A percentile compares a stretch with the other conserved stretches of the same genome.
phyloP scores from a whole-genome alignment of 2,888 invertebrate species.

The Athalia circularis region DNA sequence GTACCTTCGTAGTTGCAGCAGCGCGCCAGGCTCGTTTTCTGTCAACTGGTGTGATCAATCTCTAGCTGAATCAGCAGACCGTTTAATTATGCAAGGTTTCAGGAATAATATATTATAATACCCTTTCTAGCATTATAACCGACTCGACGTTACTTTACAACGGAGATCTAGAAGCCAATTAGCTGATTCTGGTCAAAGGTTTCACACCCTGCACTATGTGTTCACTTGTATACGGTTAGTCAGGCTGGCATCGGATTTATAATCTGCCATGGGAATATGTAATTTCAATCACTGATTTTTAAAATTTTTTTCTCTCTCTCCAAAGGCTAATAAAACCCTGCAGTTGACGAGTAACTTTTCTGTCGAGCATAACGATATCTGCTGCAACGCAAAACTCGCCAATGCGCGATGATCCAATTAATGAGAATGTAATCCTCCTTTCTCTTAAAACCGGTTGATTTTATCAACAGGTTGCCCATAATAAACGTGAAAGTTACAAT shows the following conservation, averaged over 20 bases:
- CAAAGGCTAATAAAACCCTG: too few species aligned
- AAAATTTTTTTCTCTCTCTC: background rate
- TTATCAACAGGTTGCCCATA: slow-evolving; percentile 5
- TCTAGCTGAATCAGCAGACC: slow-evolving; percentile 26
- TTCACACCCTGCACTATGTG: background rate
- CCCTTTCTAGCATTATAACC: slow-evolving; percentile 3
- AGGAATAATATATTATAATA: slow-evolving; percentile 28
- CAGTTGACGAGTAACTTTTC: too few species aligned
- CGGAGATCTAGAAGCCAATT: slow-evolving; percentile 7
- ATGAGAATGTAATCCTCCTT: slow-evolving; percentile 23
- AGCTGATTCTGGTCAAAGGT: slow-evolving; percentile 23
- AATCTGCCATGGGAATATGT: background rate
- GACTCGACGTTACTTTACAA: background rate
- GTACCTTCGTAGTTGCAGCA: background rate
- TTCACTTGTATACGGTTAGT: background rate
- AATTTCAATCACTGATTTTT: background rate
- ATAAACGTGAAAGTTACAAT: slow-evolving; percentile 19
- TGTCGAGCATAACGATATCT: too few species aligned
- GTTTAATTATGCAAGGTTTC: slow-evolving; percentile 43
- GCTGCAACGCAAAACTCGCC: background rate
- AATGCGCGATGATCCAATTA: slow-evolving; percentile 3
- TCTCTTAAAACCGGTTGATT: slow-evolving; percentile 34
- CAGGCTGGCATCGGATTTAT: background rate
- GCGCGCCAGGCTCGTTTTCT: background rate
- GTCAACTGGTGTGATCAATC: slow-evolving; percentile 29